Evolutionary conservation across 2,113 vertebrate species (phyloP).

Genomic region (Cyrtonyx montezumae): DNA sequence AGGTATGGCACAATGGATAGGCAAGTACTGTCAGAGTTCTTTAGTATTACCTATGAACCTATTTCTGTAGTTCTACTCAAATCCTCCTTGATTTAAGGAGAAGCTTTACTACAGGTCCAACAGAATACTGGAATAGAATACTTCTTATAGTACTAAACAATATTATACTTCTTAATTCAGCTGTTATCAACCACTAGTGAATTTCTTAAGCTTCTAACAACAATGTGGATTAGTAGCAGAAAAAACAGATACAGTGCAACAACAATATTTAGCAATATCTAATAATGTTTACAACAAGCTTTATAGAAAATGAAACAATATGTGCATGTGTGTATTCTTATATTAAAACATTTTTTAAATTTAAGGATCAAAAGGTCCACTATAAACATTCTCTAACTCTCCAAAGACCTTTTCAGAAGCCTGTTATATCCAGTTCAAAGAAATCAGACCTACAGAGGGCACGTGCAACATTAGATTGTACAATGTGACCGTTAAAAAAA

Average conservation of each 20-base stretch:
- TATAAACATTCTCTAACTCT: neutral
- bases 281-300: conserved; percentile 15
- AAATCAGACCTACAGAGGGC: neutral
- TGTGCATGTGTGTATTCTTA: neutral
- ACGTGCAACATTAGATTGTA: neutral
- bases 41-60: no score
- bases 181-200: neutral
- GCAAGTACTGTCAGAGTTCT: neutral
- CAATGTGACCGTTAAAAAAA: neutral
- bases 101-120: neutral
- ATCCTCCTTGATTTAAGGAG: neutral
- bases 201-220: conserved; percentile 7
- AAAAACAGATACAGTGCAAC: neutral
- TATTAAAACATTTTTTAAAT: neutral
- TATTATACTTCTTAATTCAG: neutral
- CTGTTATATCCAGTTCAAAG: neutral
- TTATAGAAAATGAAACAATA: neutral
- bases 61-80: neutral
- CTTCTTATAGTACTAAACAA: neutral
- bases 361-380: neutral
- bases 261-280: neutral
- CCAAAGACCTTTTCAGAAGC: neutral
- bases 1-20: neutral
- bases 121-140: neutral
- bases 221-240: neutral